phyloP scores from a whole-genome alignment of 2,113 vertebrate species.

The Hydrolagus affinis region DNA sequence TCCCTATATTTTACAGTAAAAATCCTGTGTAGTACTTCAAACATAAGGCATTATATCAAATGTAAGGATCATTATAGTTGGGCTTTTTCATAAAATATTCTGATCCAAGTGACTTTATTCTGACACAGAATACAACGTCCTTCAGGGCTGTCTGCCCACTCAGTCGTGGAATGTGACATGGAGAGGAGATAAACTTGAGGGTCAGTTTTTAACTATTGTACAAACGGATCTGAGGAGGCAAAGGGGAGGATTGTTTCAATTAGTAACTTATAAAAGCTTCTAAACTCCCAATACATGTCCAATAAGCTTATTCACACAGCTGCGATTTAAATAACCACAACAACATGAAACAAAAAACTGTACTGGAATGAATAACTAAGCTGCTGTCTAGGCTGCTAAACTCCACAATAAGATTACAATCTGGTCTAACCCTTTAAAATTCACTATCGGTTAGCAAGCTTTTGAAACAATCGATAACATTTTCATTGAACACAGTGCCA shows the following conservation, averaged over 20 bases:
- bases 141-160: not conserved
- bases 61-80: too few relatives aligned
- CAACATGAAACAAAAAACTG: not conserved
- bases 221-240: not conserved
- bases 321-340: not conserved
- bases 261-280: not conserved
- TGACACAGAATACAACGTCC: not conserved
- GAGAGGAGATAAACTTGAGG: not conserved
- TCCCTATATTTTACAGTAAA: too few relatives aligned
- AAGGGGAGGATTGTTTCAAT: not conserved
- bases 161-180: not conserved
- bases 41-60: too few relatives aligned
- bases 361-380: too few relatives aligned
- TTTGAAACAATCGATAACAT: not conserved
- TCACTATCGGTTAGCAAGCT: not conserved
- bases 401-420: not conserved
- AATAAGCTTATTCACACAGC: not conserved
- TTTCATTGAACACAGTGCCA: not conserved
- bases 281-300: not conserved
- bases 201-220: not conserved
- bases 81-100: too few relatives aligned
- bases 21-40: too few relatives aligned
- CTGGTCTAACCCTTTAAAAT: not conserved
- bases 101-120: too few relatives aligned
- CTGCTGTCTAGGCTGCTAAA: not conserved